Base-by-base conservation (phyloP, 2,888 invertebrate genomes). In the Pristionchus arcanus region DNA sequence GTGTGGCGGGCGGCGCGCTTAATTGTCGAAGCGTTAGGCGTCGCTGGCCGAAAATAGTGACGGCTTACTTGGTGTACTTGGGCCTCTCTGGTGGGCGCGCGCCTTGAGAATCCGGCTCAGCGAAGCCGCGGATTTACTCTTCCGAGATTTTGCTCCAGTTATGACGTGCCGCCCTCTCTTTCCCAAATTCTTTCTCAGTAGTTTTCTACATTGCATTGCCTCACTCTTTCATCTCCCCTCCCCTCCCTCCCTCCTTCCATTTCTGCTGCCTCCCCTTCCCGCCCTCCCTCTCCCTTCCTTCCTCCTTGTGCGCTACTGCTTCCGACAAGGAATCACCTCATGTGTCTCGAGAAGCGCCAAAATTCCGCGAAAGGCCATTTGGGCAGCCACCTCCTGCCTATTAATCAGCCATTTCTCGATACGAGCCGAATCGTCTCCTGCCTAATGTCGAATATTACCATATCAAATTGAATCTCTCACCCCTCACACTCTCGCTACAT, bases 391-490 rank as follows among this genome's bases (percentile, higher is more conserved):
- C n/a, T 63, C n/a, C 42, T 77, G 74, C 74, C 37, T 42, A 28
- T 15, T 42, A 42, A 25, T 77, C 74, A 15, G 11, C 42, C 21
- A 68, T 31, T 71, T 31, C 74, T 77, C 42, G 37, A 37, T 42
- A 37, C 42, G 3, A 19, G 11, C 21, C 74, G 42, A 49, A 63
- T 25, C 63, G 25, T 53, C n/a, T 81, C 2, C 53, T 28, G 16
- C 25, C 81, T 81, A 81, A 81, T 81, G 81, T 21, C 13, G 21
- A 15, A 53, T 81, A 81, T 81, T 81, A 81, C 81, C 81, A 81
- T 81, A 81, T 81, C 81, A 81, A 81, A 81, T 81, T 81, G 81
- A 81, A 81, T 81, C 49, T 28, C 42, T 28, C 31, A n/a, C n/a
- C n/a, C 16, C 25, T 68, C 68, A 49, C 42, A 49, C 42, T 49